Evolutionary conservation across 2,113 vertebrate species (phyloP).

Genomic region (Anhinga rufa): DNA sequence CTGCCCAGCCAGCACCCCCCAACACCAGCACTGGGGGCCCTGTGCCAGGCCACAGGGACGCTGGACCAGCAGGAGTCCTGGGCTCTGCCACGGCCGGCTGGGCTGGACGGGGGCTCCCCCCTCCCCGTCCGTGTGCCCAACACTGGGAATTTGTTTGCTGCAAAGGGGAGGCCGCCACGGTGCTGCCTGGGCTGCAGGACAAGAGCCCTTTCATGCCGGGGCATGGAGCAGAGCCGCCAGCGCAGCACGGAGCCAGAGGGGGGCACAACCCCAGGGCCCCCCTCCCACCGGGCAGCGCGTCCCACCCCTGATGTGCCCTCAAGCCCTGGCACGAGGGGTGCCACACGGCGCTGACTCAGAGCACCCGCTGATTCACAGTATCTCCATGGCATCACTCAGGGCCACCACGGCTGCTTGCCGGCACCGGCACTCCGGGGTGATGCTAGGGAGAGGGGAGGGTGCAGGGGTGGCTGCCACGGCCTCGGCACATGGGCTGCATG

Average conservation of each 20-base stretch:
- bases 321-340: neutral
- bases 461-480: neutral
- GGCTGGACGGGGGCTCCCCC: neutral
- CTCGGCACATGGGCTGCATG: fast-evolving
- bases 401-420: neutral
- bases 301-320: neutral
- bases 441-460: fast-evolving
- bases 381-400: neutral
- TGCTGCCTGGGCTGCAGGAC: neutral
- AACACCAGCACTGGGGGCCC: neutral
- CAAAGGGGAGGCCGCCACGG: neutral
- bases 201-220: conserved; percentile 31
- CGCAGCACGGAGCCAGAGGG: fast-evolving
- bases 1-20: neutral
- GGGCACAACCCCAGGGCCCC: neutral
- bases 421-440: neutral
- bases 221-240: fast-evolving
- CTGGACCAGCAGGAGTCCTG: neutral
- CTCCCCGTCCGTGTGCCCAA: neutral
- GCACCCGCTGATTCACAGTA: neutral
- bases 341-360: neutral
- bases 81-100: neutral
- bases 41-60: fast-evolving
- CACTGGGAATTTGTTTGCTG: conserved; percentile 23
- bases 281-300: fast-evolving